These are phyloP conservation scores for Ophioninae sp. DNA, from an alignment of 2,888 invertebrate species.

Conservation along the genomic window DNA sequence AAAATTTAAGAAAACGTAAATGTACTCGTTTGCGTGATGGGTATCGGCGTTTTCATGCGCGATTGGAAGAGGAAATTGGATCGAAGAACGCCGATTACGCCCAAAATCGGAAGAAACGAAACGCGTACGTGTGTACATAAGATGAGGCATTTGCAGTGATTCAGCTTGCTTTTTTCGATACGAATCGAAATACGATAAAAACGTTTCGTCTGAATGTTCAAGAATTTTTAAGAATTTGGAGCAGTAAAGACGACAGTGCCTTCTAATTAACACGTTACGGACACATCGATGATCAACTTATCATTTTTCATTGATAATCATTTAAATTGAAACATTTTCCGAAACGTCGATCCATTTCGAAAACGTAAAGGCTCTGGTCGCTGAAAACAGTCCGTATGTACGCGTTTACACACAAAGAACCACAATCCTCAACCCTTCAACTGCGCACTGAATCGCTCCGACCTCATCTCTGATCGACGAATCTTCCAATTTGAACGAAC, in stretches of 20 bases:
- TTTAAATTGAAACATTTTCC: not conserved
- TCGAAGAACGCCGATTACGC: constrained; percentile 21
- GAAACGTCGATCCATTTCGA: not conserved
- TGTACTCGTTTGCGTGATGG: not conserved
- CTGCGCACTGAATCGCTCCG: too few species aligned
- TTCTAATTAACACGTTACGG: not conserved
- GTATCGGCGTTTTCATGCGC: not conserved
- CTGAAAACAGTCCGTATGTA: constrained; percentile 26
- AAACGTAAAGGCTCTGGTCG: not conserved
- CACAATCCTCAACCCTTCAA: not conserved
- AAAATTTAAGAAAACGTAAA: not conserved
- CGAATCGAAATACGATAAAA: not conserved
- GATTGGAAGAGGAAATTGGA: not conserved
- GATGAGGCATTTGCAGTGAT: not conserved
- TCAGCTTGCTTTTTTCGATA: not conserved
- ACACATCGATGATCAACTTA: too few species aligned
- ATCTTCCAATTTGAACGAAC: too few species aligned
- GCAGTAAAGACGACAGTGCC: not conserved
- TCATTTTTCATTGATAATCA: too few species aligned
- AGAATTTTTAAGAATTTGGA: not conserved
- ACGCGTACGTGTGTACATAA: constrained; percentile 55
- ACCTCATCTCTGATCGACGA: too few species aligned
- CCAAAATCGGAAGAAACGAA: constrained; percentile 51
- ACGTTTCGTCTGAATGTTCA: not conserved
- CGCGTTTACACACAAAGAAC: constrained; percentile 58